phyloP scores from a whole-genome alignment of 2,113 vertebrate genomes.

The Scartelaos histophorus region DNA sequence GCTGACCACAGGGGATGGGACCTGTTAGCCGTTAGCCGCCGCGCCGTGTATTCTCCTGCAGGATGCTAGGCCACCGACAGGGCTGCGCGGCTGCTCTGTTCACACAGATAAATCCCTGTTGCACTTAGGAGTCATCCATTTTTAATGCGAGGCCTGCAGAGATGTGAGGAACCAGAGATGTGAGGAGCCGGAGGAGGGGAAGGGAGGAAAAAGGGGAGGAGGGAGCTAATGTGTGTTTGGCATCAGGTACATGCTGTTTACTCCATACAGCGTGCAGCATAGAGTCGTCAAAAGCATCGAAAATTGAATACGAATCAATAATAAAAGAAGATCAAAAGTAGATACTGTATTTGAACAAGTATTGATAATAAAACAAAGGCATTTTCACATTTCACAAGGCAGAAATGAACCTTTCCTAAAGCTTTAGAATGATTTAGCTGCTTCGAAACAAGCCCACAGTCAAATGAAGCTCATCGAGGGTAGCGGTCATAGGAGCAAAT shows the following conservation, averaged over 20 bases:
- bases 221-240: constrained; percentile 34
- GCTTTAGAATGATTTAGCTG: no score
- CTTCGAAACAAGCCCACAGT: no score
- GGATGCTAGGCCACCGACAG: constrained; percentile 63
- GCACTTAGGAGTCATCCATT: constrained; percentile 82
- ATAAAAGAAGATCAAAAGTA: no score
- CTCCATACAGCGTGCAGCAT: no score
- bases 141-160: constrained; percentile 77
- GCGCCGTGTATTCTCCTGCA: constrained; percentile 45
- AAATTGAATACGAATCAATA: no score
- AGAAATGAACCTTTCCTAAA: no score
- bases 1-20: constrained; percentile 64
- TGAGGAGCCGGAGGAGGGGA: constrained; percentile 8
- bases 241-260: constrained; percentile 36
- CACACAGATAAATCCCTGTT: constrained; percentile 76
- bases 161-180: constrained; percentile 43
- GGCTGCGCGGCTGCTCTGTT: constrained; percentile 62
- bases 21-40: constrained; percentile 50
- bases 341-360: no score
- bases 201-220: neutral
- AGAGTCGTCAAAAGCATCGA: no score
- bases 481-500: no score
- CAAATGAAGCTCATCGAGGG: no score
- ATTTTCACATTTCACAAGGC: no score
- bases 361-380: no score